Conservation (phyloP, 2,797 vertebrate genomes). For the Orestias chungarensis region DNA sequence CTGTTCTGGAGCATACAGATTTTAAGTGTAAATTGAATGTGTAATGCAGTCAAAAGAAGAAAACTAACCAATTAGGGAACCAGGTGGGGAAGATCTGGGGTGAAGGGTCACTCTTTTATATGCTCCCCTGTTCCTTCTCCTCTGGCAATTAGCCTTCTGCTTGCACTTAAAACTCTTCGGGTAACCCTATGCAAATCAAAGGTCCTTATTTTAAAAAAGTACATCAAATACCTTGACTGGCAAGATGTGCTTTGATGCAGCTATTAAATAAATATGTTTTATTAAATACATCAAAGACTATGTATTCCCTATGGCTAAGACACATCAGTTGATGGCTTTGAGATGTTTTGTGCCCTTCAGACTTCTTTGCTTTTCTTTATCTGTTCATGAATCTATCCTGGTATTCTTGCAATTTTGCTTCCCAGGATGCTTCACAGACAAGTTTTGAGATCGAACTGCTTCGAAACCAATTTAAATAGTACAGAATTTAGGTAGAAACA, state of each 20-base stretch:
- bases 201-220: slow-evolving; percentile 35
- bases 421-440: slow-evolving; percentile 25
- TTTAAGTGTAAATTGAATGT: slow-evolving; percentile 54
- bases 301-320: slow-evolving; percentile 28
- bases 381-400: slow-evolving; percentile 40
- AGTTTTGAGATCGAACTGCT: slow-evolving; percentile 30
- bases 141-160: slow-evolving; percentile 26
- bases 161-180: slow-evolving; percentile 17
- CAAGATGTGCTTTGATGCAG: slow-evolving; percentile 45
- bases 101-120: slow-evolving; percentile 46
- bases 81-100: slow-evolving; percentile 42
- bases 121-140: slow-evolving; percentile 33
- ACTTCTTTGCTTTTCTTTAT: not conserved
- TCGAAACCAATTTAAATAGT: slow-evolving; percentile 11
- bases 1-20: slow-evolving; percentile 50
- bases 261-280: slow-evolving; percentile 46
- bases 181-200: slow-evolving; percentile 35
- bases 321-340: slow-evolving; percentile 14
- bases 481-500: not conserved
- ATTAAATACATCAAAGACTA: slow-evolving; percentile 50
- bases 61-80: slow-evolving; percentile 56
- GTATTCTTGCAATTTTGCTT: slow-evolving; percentile 35
- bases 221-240: slow-evolving; percentile 53
- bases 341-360: slow-evolving; percentile 20
- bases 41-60: slow-evolving; percentile 32